phyloP scores from a whole-genome alignment of 2,888 invertebrate genomes.

The Brachynemurus nebulosus region DNA sequence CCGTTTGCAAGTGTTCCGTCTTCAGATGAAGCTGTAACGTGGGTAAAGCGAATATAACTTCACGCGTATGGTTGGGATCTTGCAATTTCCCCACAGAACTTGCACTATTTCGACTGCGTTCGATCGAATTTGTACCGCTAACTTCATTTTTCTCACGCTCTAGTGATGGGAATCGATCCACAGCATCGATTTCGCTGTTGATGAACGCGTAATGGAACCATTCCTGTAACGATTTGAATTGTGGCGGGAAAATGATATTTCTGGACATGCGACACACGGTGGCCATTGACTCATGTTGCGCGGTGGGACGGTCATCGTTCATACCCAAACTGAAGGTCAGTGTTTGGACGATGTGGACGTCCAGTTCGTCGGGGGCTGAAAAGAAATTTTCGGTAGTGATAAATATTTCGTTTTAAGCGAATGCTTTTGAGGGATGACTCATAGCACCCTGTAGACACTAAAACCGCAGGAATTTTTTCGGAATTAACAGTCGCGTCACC shows the following conservation, averaged over 20 bases:
- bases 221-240: slow-evolving; percentile 85
- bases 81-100: slow-evolving; percentile 42
- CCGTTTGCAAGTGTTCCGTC: slow-evolving; percentile 79
- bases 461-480: too few species aligned
- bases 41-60: slow-evolving; percentile 94
- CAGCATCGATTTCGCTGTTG: slow-evolving; percentile 85
- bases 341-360: slow-evolving; percentile 78
- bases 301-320: slow-evolving; percentile 42
- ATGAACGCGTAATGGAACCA: slow-evolving; percentile 97
- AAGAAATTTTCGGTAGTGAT: too few species aligned
- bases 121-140: slow-evolving; percentile 38
- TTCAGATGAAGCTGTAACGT: slow-evolving; percentile 84
- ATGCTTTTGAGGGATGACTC: too few species aligned
- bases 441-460: too few species aligned
- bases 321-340: slow-evolving; percentile 79
- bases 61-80: slow-evolving; percentile 71
- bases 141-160: slow-evolving; percentile 56
- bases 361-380: slow-evolving; percentile 36
- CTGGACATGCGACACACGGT: slow-evolving; percentile 87
- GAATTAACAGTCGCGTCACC: too few species aligned
- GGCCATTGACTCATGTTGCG: slow-evolving; percentile 79
- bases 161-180: slow-evolving; percentile 80
- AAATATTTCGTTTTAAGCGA: too few species aligned
- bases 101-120: slow-evolving; percentile 37
- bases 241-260: slow-evolving; percentile 86